A percentile compares a stretch with the other conserved stretches of the same genome.
These are phyloP conservation scores for Burhinus bistriatus DNA, from an alignment of 2,113 vertebrate species.

Conservation along the genomic window DNA sequence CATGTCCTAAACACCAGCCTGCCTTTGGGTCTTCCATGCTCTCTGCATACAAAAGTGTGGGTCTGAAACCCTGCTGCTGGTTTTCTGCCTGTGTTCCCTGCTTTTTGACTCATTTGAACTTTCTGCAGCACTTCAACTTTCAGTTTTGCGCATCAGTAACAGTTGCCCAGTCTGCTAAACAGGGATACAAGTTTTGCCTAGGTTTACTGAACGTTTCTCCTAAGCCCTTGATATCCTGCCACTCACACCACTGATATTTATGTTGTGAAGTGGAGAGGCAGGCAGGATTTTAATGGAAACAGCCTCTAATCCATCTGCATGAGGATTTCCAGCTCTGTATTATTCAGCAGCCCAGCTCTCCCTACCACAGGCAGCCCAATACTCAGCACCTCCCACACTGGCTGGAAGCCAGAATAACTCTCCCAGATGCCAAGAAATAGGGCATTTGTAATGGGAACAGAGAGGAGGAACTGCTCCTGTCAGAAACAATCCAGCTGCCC, in stretches of 20 bases:
- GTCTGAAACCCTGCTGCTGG: background rate
- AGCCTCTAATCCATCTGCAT: background rate
- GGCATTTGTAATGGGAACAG: background rate
- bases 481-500: background rate
- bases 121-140: background rate
- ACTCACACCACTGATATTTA: background rate
- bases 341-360: background rate
- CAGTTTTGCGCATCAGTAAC: background rate
- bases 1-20: background rate
- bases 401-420: background rate
- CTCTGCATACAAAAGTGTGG: background rate
- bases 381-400: background rate
- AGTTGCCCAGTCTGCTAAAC: background rate
- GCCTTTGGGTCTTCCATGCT: background rate
- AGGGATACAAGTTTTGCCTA: background rate
- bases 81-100: background rate
- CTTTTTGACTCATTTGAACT: background rate
- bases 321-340: background rate
- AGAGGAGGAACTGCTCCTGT: constrained; percentile 6
- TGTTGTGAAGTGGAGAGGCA: background rate
- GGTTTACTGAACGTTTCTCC: background rate
- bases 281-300: constrained; percentile 4
- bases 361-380: background rate
- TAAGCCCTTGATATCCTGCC: background rate
- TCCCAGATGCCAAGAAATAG: background rate